Conservation (phyloP, 2,888 invertebrate species). For the Ariolimax columbianus region DNA sequence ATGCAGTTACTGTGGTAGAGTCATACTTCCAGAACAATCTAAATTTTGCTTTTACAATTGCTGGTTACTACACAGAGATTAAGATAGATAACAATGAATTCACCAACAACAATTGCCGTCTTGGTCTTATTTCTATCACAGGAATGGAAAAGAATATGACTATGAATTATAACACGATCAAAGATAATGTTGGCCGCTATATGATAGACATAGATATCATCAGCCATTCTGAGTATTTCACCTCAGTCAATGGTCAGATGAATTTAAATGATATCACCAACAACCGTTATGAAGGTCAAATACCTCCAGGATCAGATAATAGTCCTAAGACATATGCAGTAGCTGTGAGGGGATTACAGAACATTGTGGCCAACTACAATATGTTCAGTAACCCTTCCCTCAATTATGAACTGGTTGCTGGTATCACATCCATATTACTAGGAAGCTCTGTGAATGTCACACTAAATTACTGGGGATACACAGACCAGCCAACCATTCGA, state of each 20-base stretch:
- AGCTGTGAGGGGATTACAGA: constrained; percentile 95
- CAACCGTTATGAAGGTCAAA: constrained; percentile 61
- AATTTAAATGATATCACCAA: constrained; percentile 66
- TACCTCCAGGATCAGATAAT: constrained; percentile 57
- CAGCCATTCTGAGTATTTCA: constrained; percentile 90
- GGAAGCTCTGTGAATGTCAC: constrained; percentile 91
- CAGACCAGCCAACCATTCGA: constrained; percentile 86
- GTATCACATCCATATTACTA: constrained; percentile 89
- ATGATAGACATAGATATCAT: constrained; percentile 92
- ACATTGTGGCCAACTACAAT: constrained; percentile 92
- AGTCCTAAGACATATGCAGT: constrained; percentile 84
- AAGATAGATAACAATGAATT: constrained; percentile 92
- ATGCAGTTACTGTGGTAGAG: constrained; percentile 91
- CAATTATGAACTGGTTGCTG: constrained; percentile 93
- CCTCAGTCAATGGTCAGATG: constrained; percentile 86
- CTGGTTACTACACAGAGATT: constrained; percentile 94
- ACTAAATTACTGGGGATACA: constrained; percentile 98
- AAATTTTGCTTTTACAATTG: constrained; percentile 89
- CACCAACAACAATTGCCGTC: constrained; percentile 88
- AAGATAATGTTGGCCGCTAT: constrained; percentile 88
- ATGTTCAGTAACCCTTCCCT: constrained; percentile 84
- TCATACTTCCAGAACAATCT: constrained; percentile 92
- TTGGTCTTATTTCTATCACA: constrained; percentile 79
- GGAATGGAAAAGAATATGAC: constrained; percentile 98
- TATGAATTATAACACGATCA: constrained; percentile 88